Conservation (phyloP, 2,888 invertebrate genomes). For the Sialis lutaria region DNA sequence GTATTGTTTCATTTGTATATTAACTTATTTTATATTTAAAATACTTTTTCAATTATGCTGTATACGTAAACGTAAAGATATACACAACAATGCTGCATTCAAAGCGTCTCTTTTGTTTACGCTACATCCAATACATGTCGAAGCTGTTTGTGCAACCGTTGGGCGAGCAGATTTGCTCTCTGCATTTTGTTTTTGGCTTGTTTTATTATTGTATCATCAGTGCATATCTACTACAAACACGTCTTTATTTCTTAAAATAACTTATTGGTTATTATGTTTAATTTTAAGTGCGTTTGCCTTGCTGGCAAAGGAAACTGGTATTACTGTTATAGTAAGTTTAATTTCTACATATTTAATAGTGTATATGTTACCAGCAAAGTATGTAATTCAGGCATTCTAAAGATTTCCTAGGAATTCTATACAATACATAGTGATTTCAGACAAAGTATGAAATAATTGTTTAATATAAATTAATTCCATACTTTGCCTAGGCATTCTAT, state of each 20-base stretch:
- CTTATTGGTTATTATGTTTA: slow-evolving; percentile 16
- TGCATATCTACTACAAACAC: background rate
- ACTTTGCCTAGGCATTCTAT: too few relatives aligned
- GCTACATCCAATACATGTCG: slow-evolving; percentile 85
- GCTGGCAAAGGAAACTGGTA: slow-evolving; percentile 87
- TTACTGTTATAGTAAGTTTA: slow-evolving; percentile 64
- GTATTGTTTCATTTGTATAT: slow-evolving; percentile 42
- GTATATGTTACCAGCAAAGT: too few relatives aligned
- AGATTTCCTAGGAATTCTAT: too few relatives aligned
- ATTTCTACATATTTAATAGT: slow-evolving; percentile 5
- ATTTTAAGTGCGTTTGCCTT: slow-evolving; percentile 44
- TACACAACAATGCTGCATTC: slow-evolving; percentile 16
- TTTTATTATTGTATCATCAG: slow-evolving; percentile 45
- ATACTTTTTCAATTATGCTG: slow-evolving; percentile 19
- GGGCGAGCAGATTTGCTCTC: slow-evolving; percentile 84
- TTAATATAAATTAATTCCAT: too few relatives aligned
- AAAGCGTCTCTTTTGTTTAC: slow-evolving; percentile 62
- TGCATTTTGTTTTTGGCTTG: slow-evolving; percentile 54
- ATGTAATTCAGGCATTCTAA: too few relatives aligned
- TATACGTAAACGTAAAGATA: slow-evolving; percentile 6
- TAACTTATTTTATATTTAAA: slow-evolving; percentile 32
- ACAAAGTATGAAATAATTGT: too few relatives aligned
- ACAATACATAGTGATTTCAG: too few relatives aligned
- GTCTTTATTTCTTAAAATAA: background rate
- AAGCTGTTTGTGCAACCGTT: slow-evolving; percentile 83